These are phyloP conservation scores for Cataglyphis altisquamis DNA, from an alignment of 2,888 invertebrate genomes.

Conservation along the genomic window DNA sequence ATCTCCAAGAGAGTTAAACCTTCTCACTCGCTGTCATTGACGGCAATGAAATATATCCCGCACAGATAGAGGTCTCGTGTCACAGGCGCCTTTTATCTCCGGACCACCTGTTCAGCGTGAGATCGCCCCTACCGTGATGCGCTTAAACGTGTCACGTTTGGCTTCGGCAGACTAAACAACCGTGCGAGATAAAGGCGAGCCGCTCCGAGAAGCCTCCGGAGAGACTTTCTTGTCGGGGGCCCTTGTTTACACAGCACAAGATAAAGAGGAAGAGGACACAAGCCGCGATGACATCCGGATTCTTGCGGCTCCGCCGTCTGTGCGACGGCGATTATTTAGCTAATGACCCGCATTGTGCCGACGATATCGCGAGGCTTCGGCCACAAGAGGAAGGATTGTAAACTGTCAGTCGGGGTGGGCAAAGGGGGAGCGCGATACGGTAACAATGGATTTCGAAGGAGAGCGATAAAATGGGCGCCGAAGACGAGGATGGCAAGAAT, in stretches of 20 bases:
- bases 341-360: conserved; percentile 58
- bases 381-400: neutral
- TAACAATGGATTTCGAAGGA: conserved; percentile 4
- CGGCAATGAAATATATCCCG: neutral
- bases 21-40: neutral
- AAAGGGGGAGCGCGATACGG: neutral
- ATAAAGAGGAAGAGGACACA: conserved; percentile 66
- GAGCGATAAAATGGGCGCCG: conserved; percentile 4
- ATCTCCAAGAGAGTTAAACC: neutral
- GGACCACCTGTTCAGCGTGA: conserved; percentile 79
- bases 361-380: conserved; percentile 62
- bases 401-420: neutral
- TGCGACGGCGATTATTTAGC: conserved; percentile 56
- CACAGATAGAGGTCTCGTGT: neutral
- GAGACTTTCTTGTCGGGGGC: conserved; percentile 48
- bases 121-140: conserved; percentile 70
- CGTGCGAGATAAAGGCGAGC: conserved; percentile 69
- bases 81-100: conserved; percentile 58
- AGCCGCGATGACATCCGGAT: conserved; percentile 66
- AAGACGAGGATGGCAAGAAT: conserved; percentile 12
- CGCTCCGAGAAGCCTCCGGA: conserved; percentile 67
- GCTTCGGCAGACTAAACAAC: conserved; percentile 78
- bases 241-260: conserved; percentile 67
- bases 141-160: conserved; percentile 71
- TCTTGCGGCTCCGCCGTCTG: conserved; percentile 44